Evolutionary conservation across 2,888 invertebrate species (phyloP), one percentile per base, ranked within the genome.

Genomic region (Bombylius discolor): DNA sequence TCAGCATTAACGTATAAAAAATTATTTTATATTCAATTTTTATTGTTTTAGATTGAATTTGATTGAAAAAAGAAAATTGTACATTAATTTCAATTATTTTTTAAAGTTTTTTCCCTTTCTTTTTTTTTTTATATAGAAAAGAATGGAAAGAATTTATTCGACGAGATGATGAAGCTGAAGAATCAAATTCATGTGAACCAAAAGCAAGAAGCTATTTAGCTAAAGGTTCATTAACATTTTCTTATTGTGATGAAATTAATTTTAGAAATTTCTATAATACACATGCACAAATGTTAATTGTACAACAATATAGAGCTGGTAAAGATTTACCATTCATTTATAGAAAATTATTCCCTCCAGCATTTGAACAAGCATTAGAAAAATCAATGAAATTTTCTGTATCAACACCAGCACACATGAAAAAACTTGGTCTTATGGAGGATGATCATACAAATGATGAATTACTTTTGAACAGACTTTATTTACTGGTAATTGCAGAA

Each of bases 281-380:
- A n/a, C 50, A 55, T 44, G 50, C 45, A 5, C 50, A 55, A 54
- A 54, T 54, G 54, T 54, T 54, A 8, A 54, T 49, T 32, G 54
- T 54, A 11, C 54, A 49, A 45, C 44, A 49, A n/a, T 49, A 55
- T 11, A n/a, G 45, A 32, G 36, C 8, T 11, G 50, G 23, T 4
- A 31, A 11, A 7, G 34, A 31, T 32, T 23, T 54, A 34, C 49
- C 49, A 12, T 49, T 54, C 9, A 45, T 49, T 12, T 54, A 54
- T 44, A 44, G 54, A 45, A 34, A 13, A 13, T 34, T 49, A 13
- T 13, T 32, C 14, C 49, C 54, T 4, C 34, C 49, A 5, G 54
- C 39, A n/a, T 46, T 54, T 44, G 49, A 48, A 33, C n/a, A 54
- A 34, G 54, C 49, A 34, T 14, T 54, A n/a, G 49, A 49, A 13